Evolutionary conservation across 2,113 vertebrate genomes (phyloP).

Genomic region (Lampris megalopsis): DNA sequence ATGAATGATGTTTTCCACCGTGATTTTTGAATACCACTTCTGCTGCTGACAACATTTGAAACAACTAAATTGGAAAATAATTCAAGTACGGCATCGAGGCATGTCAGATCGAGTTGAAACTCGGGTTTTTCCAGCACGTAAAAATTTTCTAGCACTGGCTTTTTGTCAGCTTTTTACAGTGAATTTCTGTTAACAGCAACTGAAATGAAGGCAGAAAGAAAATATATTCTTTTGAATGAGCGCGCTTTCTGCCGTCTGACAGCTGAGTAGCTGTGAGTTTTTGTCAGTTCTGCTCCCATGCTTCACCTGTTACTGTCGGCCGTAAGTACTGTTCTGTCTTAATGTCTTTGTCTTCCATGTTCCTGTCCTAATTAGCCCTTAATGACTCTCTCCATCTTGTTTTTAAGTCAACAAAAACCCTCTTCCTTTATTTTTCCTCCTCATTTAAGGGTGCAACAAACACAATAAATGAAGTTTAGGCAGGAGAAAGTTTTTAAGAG

Average conservation of each 20-base stretch:
- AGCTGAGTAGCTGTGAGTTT: conserved; percentile 45
- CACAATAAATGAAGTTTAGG: background rate
- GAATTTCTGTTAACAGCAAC: conserved; percentile 33
- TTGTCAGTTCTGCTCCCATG: conserved; percentile 22
- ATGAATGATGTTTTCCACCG: conserved; percentile 45
- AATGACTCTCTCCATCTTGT: background rate
- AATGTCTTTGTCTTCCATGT: background rate
- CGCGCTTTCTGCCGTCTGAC: conserved; percentile 18
- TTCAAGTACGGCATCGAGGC: conserved; percentile 7
- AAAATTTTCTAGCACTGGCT: conserved; percentile 19
- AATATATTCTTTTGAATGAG: conserved; percentile 40
- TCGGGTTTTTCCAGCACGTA: background rate
- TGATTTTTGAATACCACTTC: conserved; percentile 59
- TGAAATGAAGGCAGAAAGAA: conserved; percentile 26
- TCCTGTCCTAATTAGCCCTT: background rate
- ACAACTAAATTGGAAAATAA: conserved; percentile 53
- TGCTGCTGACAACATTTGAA: conserved; percentile 26
- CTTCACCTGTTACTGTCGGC: conserved; percentile 35
- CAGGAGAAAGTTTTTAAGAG: background rate
- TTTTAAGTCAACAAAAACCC: conserved; percentile 3
- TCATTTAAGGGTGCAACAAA: background rate
- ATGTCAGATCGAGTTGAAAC: conserved; percentile 9
- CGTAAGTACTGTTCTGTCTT: conserved; percentile 3
- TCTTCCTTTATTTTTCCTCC: background rate
- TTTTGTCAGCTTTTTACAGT: conserved; percentile 22